A percentile compares a stretch with the other conserved stretches of the same genome.
phyloP scores from a whole-genome alignment of 2,113 vertebrate genomes.

The Progne subis region DNA sequence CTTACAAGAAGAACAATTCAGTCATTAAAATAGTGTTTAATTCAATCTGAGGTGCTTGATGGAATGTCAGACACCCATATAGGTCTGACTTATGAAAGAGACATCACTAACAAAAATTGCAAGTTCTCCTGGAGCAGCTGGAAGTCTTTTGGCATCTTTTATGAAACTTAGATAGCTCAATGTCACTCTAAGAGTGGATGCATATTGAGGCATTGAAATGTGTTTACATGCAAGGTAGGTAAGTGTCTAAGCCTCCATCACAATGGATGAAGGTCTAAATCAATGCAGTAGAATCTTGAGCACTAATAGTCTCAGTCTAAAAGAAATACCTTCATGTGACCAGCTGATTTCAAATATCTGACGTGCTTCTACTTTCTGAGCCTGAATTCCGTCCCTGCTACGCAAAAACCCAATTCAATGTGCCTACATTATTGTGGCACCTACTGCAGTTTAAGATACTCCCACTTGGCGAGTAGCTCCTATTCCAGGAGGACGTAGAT shows the following conservation, averaged over 20 bases:
- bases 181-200: not conserved
- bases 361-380: not conserved
- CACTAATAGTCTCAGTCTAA: not conserved
- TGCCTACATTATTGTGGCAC: not conserved
- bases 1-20: not conserved
- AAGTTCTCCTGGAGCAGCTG: not conserved
- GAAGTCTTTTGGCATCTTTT: not conserved
- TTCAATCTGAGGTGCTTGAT: not conserved
- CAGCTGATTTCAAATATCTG: not conserved
- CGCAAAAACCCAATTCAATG: not conserved
- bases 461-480: not conserved
- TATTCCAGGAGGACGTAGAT: not conserved
- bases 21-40: not conserved
- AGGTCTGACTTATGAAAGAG: not conserved
- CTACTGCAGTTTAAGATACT: not conserved
- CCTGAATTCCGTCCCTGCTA: not conserved
- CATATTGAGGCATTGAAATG: not conserved
- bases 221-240: not conserved
- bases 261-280: not conserved
- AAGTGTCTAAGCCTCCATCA: not conserved
- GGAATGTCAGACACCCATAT: not conserved
- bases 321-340: not conserved
- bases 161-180: not conserved
- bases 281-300: not conserved
- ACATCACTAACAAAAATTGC: not conserved